Percentiles rank a stretch among this genome's conserved stretches.
These are phyloP conservation scores for Myripristis jacobus DNA, from an alignment of 2,797 vertebrate genomes.

Conservation along the genomic window DNA sequence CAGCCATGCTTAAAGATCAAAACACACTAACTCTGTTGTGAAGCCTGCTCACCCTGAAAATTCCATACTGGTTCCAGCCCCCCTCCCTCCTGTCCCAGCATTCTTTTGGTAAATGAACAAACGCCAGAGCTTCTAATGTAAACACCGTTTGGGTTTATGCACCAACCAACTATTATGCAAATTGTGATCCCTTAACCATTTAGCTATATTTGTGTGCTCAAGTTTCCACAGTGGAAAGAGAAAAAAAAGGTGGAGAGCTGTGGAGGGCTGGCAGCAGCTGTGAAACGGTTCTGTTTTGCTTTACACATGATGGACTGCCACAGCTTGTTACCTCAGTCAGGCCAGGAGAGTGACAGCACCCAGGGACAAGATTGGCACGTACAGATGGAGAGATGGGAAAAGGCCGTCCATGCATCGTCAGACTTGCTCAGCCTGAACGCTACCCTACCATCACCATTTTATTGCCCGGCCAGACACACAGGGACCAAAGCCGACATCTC, in stretches of 20 bases:
- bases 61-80: conserved; percentile 7
- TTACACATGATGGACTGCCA: conserved; percentile 54
- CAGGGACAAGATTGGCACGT: conserved; percentile 34
- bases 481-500: conserved; percentile 42
- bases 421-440: conserved; percentile 19
- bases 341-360: conserved; percentile 45
- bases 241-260: conserved; percentile 26
- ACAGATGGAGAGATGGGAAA: conserved; percentile 51
- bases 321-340: conserved; percentile 50
- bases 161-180: conserved; percentile 39
- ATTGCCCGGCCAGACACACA: conserved; percentile 27
- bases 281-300: conserved; percentile 58
- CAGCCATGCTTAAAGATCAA: conserved; percentile 17
- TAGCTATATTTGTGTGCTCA: conserved; percentile 26
- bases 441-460: conserved; percentile 37
- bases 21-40: conserved; percentile 4
- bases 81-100: background rate
- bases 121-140: conserved; percentile 21
- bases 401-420: conserved; percentile 24
- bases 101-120: conserved; percentile 40
- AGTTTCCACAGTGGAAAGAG: conserved; percentile 54
- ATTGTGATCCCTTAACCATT: conserved; percentile 39
- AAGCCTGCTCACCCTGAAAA: conserved; percentile 10
- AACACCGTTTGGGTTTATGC: conserved; percentile 29
- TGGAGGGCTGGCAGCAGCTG: conserved; percentile 48